phyloP scores from a whole-genome alignment of 2,888 invertebrate genomes.

The Blastobasis adustella region DNA sequence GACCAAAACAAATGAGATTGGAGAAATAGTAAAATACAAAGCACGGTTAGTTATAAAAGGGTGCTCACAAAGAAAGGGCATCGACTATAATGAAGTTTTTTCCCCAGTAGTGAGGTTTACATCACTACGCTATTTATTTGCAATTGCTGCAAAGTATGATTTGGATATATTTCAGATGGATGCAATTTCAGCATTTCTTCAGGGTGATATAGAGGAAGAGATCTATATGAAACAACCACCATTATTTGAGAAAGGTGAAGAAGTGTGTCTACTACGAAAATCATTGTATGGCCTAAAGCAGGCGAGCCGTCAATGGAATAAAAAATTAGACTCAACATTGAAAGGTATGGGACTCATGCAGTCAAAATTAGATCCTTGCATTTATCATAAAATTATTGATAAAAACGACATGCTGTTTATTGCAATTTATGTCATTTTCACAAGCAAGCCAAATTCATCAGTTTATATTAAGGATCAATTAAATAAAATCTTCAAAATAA shows the following conservation, averaged over 20 bases:
- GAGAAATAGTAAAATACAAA: not conserved
- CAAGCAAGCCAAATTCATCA: too few species aligned
- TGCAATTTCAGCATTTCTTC: slow-evolving; percentile 15
- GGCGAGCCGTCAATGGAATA: slow-evolving; percentile 9
- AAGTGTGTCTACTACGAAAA: slow-evolving; percentile 12
- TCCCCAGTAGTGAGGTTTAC: not conserved
- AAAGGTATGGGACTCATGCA: slow-evolving; percentile 1
- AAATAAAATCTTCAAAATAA: slow-evolving; percentile 8
- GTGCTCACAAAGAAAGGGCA: too few species aligned
- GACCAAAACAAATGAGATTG: slow-evolving; percentile 11
- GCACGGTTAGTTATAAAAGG: not conserved
- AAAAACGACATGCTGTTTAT: not conserved
- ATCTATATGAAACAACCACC: too few species aligned
- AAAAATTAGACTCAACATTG: slow-evolving; percentile 4
- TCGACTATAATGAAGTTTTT: not conserved
- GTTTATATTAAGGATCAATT: too few species aligned
- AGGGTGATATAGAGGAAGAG: too few species aligned
- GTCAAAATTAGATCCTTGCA: slow-evolving; percentile 8
- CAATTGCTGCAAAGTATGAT: slow-evolving; percentile 10
- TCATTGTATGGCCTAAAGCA: slow-evolving; percentile 11
- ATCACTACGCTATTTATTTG: slow-evolving; percentile 11
- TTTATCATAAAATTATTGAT: not conserved
- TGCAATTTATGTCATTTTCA: slow-evolving; percentile 1
- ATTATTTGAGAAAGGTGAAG: too few species aligned
- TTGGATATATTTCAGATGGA: slow-evolving; percentile 16